Conservation (phyloP, 2,797 vertebrate species). For the Hybognathus amarus region DNA sequence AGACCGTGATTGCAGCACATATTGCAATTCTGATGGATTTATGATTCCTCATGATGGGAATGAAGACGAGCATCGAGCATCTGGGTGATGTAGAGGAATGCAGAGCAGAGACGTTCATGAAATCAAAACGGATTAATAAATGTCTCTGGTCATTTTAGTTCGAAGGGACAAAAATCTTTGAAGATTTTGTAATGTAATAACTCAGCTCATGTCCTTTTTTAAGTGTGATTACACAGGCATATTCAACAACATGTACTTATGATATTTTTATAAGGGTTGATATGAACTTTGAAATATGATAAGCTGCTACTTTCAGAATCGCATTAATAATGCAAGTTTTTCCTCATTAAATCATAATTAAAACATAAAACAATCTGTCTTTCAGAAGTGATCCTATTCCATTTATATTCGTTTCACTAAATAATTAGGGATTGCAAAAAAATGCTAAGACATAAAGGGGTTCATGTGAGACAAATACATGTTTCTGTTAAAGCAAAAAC, state of each 20-base stretch:
- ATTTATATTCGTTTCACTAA: neutral
- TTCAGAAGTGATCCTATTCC: neutral
- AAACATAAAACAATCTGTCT: neutral
- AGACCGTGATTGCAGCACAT: slow-evolving; percentile 54
- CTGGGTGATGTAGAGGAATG: neutral
- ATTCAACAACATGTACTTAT: too few species aligned
- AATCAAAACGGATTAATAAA: neutral
- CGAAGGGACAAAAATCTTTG: neutral
- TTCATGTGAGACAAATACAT: neutral
- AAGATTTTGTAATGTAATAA: neutral
- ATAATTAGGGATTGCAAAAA: neutral
- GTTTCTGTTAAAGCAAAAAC: neutral
- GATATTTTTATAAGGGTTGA: too few species aligned
- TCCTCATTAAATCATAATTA: neutral
- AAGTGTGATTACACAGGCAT: too few species aligned
- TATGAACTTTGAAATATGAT: too few species aligned
- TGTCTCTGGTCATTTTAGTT: neutral
- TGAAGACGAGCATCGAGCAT: neutral
- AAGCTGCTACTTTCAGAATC: neutral
- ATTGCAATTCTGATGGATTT: slow-evolving; percentile 9
- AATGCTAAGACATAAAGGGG: neutral
- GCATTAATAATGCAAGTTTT: neutral
- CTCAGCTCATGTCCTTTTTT: neutral
- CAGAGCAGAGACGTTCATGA: neutral
- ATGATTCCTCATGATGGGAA: neutral